Base-by-base conservation (phyloP, 1,140 invertebrate genomes). In the Macrobrachium nipponense region DNA sequence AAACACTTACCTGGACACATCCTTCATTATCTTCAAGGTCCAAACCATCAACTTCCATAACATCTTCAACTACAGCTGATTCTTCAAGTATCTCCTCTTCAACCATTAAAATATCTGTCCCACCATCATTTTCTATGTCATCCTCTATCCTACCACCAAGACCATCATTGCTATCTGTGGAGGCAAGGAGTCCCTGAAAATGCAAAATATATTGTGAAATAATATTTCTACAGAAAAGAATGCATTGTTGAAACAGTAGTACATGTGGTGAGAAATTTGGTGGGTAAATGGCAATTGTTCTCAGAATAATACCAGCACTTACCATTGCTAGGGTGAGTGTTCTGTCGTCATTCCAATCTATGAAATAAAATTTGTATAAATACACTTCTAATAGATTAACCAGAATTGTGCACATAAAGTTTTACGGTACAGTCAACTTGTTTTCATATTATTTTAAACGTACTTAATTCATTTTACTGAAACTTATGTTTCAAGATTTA, bases 41-140 rank as follows among this genome's bases (percentile, higher is more conserved):
- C 17, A 86, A 43, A 43, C 83, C 83, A 80, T 86, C 83, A 64
- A 86, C 83, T 68, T 86, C 83, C 83, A 86, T 86, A 20, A 86
- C 83, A 66, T 86, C 77, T 43, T 86, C 83, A 11, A 72, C 83
- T 17, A 86, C 83, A 36, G 78, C 66, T 58, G 83, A 80, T 20
- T 80, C 77, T 43, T 86, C 83, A 7, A 86, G 23, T 0, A 79
- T 79, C 62, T 85, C 75, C 64, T 85, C 82, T 51, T 86, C 83
- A 12, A 79, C 83, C 83, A 80, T 79, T 17, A 80, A 58, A 75
- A 85, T 83, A 23, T 83, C 81, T 23, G 81, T 51, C 20, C 72
- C 82, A 44, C 76, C 82, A n/a, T 85, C 82, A n/a, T 85, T 76
- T 43, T 72, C 82, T 8, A 86, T 14, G 64, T 43, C 51, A 43